A percentile compares a stretch with the other conserved stretches of the same genome.
These are phyloP conservation scores for Adrianichthys oophorus DNA, from an alignment of 2,797 vertebrate genomes.

Conservation along the genomic window DNA sequence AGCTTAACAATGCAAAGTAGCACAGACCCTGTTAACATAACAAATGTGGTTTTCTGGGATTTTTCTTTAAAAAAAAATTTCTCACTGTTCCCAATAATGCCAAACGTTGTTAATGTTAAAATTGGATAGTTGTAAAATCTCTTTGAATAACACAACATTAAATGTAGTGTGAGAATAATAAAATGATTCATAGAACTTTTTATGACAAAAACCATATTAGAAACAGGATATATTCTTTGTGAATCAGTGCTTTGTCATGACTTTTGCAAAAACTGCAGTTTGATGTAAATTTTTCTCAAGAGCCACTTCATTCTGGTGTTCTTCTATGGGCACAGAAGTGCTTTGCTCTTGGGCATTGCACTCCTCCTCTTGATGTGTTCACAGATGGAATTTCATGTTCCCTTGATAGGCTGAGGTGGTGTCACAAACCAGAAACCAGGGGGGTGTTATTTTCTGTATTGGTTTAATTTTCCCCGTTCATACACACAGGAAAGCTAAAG, in stretches of 20 bases:
- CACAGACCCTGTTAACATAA: too few species aligned
- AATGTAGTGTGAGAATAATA: too few species aligned
- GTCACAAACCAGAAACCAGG: constrained; percentile 7
- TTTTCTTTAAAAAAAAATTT: too few species aligned
- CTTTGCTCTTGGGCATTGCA: constrained; percentile 16
- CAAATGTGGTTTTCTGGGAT: too few species aligned
- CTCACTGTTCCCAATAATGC: too few species aligned
- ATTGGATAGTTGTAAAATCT: too few species aligned
- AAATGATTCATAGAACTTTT: too few species aligned
- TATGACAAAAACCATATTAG: too few species aligned
- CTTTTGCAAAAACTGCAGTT: not conserved
- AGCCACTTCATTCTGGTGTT: constrained; percentile 34
- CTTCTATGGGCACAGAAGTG: constrained; percentile 33
- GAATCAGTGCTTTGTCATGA: not conserved
- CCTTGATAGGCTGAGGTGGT: constrained; percentile 1
- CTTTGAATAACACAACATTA: too few species aligned
- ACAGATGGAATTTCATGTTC: constrained; percentile 22
- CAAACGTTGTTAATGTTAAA: too few species aligned
- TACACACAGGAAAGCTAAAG: constrained; percentile 16
- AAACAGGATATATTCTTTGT: not conserved
- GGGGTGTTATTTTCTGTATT: constrained; percentile 25
- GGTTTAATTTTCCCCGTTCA: constrained; percentile 27
- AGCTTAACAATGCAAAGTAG: too few species aligned
- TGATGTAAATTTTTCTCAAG: constrained; percentile 47
- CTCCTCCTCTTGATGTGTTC: constrained; percentile 4